These are phyloP conservation scores for Lydus trimaculatus DNA, from an alignment of 2,888 invertebrate species.

Conservation along the genomic window DNA sequence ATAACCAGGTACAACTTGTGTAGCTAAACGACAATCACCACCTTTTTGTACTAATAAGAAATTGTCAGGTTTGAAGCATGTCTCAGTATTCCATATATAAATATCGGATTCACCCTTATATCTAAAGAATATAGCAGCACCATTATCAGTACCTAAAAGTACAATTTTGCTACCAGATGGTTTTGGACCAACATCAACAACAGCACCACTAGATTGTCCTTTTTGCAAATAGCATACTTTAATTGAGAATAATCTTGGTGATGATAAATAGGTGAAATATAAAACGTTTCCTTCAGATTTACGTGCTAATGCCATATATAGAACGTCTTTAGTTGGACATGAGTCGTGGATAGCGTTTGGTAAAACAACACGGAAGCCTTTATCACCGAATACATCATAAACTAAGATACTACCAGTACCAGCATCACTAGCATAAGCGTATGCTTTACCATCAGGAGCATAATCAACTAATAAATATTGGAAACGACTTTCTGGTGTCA, in stretches of 20 bases:
- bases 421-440: constrained; percentile 63
- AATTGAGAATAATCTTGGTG: constrained; percentile 66
- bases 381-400: constrained; percentile 62
- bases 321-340: constrained; percentile 62
- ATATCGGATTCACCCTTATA: constrained; percentile 69
- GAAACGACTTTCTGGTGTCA: constrained; percentile 63
- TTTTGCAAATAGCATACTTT: constrained; percentile 64
- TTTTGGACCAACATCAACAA: constrained; percentile 67
- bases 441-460: constrained; percentile 61
- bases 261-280: constrained; percentile 68
- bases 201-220: constrained; percentile 64
- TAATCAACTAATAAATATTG: constrained; percentile 69
- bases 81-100: constrained; percentile 70
- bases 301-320: constrained; percentile 65
- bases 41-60: constrained; percentile 67
- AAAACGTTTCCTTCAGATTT: constrained; percentile 62
- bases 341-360: constrained; percentile 61
- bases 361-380: constrained; percentile 66
- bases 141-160: constrained; percentile 68
- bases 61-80: constrained; percentile 65
- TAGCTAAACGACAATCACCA: constrained; percentile 67
- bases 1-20: constrained; percentile 68
- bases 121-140: constrained; percentile 68
- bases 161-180: constrained; percentile 62
- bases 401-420: constrained; percentile 62